Evolutionary conservation across 1,140 invertebrate genomes (phyloP), one percentile per base, ranked within the genome.

Genomic region (Stratiolaelaps scimitus): DNA sequence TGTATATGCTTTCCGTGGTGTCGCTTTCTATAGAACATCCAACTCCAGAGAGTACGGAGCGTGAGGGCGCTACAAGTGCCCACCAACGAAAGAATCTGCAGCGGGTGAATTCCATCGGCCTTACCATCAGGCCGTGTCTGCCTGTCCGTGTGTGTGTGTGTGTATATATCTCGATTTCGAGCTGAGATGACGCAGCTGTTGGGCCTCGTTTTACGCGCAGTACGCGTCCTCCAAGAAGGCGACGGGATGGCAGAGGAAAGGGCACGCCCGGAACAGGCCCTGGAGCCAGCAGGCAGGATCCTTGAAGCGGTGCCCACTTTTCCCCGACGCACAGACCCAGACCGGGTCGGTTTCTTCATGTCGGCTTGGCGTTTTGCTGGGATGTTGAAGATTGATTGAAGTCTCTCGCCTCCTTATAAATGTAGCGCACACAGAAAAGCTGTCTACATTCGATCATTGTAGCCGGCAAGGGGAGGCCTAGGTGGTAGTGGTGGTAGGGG

Each of bases 381-480:
- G 15, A 60, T 60, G 53, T 10, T 60, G 53, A 60, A 60, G 53
- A 60, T 60, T 60, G 53, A 60, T 60, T 60, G 53, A 60, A 60
- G 53, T 60, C 53, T 60, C 53, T 26, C 10, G 34, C 34, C 10
- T 40, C 23, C 23, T 60, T 60, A 60, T 60, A 60, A 60, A 60
- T 60, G 53, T 48, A 60, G 53, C 23, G 26, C 26, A 60, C 17
- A 26, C 23, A 60, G 53, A 60, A 60, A 60, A 5, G 53, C 53
- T 20, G 53, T 17, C 34, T 40, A 40, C 10, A 60, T 60, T 60
- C 53, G 23, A 60, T 60, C 53, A 60, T 60, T 60, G 53, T 26
- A 60, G 23, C 53, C 53, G 17, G 53, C 44, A 13, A 28, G 26
- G 17, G 53, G 15, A 4, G 10, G 34, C 34, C 34, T 40, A 40